Evolutionary conservation across 2,797 vertebrate species (phyloP), one percentile per base, ranked within the genome.

Genomic region (Gallinago solitaria): DNA sequence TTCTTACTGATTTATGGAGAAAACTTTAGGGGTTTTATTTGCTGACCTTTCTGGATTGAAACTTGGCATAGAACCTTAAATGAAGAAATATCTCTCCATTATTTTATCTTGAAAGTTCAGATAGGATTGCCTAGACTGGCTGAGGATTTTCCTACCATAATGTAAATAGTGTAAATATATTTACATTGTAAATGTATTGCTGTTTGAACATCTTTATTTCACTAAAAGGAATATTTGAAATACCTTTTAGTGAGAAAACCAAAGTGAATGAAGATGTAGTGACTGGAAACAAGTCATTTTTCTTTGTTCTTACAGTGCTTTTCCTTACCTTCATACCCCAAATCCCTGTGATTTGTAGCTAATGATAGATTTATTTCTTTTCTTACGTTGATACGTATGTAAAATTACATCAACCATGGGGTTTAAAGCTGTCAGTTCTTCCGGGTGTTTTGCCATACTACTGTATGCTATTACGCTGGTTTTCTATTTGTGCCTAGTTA

Each of bases 241-340:
- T 86, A 33, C 47, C 60, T 92, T 94, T 71, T 35, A 80, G 24
- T 80, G 56, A 75, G 73, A 77, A 94, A 93, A 86, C 91, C 53
- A 17, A 89, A 93, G 56, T 43, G 54, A 75, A 48, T 48, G 5
- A 82, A 67, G 67, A 19, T 76, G 39, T 30, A 84, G 47, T 87
- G 71, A 80, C 78, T 85, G 60, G 19, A 84, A 95, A 87, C 48
- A 87, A 83, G 37, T 53, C 0, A 20, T 48, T 94, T 85, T 87
- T 47, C 56, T 78, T 93, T 79, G 48, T 95, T 80, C 74, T 90
- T 84, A 16, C 12, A 41, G 69, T 65, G 47, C 21, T 86, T 91
- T 90, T 78, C 18, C 61, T 33, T 86, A 10, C 57, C 24, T 78
- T 65, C 54, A 37, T 79, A 43, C 25, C 39, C 1, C 0, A 76